A percentile compares a stretch with the other conserved stretches of the same genome.
These are phyloP conservation scores for Nibea albiflora DNA, from an alignment of 2,113 vertebrate genomes.

Conservation along the genomic window DNA sequence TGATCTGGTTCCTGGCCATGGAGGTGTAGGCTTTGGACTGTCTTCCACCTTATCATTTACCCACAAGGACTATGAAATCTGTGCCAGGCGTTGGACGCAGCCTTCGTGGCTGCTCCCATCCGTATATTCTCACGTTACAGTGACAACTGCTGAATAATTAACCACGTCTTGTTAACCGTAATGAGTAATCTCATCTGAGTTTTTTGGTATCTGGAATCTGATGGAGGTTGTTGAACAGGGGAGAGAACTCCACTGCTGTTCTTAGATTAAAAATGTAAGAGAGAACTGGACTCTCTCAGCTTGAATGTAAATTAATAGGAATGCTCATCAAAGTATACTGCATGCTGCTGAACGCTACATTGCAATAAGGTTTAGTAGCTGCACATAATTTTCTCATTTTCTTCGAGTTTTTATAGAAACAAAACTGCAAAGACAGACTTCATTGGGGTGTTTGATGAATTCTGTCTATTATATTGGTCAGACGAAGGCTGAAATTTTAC, in stretches of 20 bases:
- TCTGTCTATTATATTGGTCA: background rate
- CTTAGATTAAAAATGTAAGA: slow-evolving; percentile 29
- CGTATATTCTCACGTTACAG: slow-evolving; percentile 48
- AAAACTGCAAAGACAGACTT: background rate
- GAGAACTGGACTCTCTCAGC: background rate
- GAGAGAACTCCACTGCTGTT: background rate
- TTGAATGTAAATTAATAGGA: background rate
- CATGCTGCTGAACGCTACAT: background rate
- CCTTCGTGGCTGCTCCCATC: slow-evolving; percentile 36
- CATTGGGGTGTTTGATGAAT: background rate
- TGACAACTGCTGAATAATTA: slow-evolving; percentile 64
- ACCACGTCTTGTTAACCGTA: slow-evolving; percentile 40
- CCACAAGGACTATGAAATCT: slow-evolving; percentile 56
- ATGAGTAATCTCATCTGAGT: slow-evolving; percentile 62
- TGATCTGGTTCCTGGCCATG: background rate
- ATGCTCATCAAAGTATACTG: background rate
- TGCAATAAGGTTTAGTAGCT: background rate
- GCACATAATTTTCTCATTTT: background rate
- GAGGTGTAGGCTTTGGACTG: slow-evolving; percentile 31
- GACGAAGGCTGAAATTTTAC: background rate
- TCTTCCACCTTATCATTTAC: slow-evolving; percentile 30
- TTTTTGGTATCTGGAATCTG: slow-evolving; percentile 49
- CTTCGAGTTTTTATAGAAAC: background rate
- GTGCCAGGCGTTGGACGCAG: slow-evolving; percentile 49
- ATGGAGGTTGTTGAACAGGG: slow-evolving; percentile 5